These are phyloP conservation scores for Melipona quadrifasciata DNA, from an alignment of 1,140 invertebrate species.

Conservation along the genomic window DNA sequence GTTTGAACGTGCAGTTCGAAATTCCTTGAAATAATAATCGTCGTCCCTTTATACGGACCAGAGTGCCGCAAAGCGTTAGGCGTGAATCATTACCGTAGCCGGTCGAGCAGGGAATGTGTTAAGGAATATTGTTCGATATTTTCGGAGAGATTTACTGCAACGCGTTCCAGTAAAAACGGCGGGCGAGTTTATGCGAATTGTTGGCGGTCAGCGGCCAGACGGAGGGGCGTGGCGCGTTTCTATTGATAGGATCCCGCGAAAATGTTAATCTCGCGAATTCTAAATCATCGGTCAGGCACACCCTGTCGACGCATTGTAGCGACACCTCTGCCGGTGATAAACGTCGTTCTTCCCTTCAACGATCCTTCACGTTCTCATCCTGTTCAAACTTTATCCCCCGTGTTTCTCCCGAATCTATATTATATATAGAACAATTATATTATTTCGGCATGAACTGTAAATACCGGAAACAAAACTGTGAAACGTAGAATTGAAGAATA, in stretches of 20 bases:
- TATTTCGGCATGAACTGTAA: no score
- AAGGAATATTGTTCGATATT: conserved; percentile 11
- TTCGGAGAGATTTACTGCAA: conserved; percentile 21
- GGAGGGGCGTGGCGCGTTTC: conserved; percentile 49
- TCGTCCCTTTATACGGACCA: no score
- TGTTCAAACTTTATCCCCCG: not conserved
- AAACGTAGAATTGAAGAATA: no score
- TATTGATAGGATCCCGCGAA: conserved; percentile 65
- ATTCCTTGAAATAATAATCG: not conserved
- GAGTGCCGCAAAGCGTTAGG: not conserved
- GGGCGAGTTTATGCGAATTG: conserved; percentile 29
- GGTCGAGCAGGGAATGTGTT: not conserved
- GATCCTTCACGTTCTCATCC: no score
- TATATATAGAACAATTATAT: no score
- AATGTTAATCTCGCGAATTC: conserved; percentile 50
- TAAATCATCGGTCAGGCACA: conserved; percentile 54
- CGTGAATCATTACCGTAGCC: not conserved
- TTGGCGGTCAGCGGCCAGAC: conserved; percentile 5
- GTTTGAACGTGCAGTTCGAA: not conserved
- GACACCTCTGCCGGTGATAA: not conserved
- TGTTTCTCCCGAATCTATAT: no score
- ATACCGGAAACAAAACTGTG: no score
- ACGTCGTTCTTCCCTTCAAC: not conserved
- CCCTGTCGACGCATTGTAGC: conserved; percentile 14
- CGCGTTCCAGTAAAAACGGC: not conserved